phyloP scores from a whole-genome alignment of 1,140 invertebrate species.

The Tetranychus urticae region DNA sequence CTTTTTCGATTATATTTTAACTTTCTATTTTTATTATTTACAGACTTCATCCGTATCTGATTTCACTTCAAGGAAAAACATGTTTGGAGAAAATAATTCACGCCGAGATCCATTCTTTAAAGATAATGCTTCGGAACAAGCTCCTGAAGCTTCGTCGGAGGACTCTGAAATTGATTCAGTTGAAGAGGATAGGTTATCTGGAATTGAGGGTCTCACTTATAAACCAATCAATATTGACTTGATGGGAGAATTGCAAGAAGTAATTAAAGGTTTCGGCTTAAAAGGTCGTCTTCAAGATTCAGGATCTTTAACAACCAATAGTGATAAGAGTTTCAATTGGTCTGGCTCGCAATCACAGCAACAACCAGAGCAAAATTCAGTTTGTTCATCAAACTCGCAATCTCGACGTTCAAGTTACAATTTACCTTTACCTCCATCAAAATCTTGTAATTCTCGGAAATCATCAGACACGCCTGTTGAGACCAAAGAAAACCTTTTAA shows the following conservation, averaged over 20 bases:
- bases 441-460: not conserved
- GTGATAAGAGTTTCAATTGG: no score
- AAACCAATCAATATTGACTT: constrained; percentile 32
- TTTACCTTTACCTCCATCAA: not conserved
- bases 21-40: no score
- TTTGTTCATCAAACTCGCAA: not conserved
- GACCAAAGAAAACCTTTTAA: not conserved
- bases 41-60: no score
- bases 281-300: not conserved
- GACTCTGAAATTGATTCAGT: constrained; percentile 14
- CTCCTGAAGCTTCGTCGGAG: constrained; percentile 22
- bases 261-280: constrained; percentile 18
- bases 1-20: no score
- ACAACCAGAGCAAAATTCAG: no score
- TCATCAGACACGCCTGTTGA: no score
- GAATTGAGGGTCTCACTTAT: constrained; percentile 17
- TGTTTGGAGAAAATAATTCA: no score
- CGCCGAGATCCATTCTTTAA: no score
- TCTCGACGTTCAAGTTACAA: not conserved
- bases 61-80: no score
- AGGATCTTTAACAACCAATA: no score
- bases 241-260: constrained; percentile 37
- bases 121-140: constrained; percentile 21
- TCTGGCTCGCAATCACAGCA: no score
- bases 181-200: constrained; percentile 12